phyloP scores from a whole-genome alignment of 2,113 vertebrate species.

The Gnathonemus echidnorhynchus region DNA sequence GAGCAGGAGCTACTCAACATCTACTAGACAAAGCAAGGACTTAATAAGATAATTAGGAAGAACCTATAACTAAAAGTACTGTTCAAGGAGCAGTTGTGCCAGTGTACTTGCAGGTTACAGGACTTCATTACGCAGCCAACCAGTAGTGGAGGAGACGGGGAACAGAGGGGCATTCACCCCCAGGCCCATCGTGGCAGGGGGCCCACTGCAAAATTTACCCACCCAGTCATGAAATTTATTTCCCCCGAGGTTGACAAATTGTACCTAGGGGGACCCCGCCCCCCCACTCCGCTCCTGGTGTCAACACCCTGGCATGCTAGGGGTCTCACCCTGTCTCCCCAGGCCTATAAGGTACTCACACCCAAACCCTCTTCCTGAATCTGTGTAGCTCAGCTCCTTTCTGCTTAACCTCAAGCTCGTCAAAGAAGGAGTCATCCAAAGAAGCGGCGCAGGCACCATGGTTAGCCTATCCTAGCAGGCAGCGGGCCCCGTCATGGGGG shows the following conservation, averaged over 20 bases:
- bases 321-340: background rate
- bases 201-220: background rate
- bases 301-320: background rate
- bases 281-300: background rate
- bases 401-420: background rate
- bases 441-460: background rate
- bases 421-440: background rate
- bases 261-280: background rate
- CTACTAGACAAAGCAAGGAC: background rate
- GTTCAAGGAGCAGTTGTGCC: background rate
- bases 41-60: background rate
- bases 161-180: background rate
- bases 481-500: constrained; percentile 29
- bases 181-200: background rate
- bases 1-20: background rate
- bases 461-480: constrained; percentile 31
- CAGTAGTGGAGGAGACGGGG: background rate
- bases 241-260: background rate
- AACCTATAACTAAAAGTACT: background rate
- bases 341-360: background rate
- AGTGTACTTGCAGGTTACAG: background rate
- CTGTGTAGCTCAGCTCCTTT: background rate
- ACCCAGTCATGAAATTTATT: too few relatives aligned
- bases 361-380: background rate
- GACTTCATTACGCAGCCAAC: background rate